phyloP scores from a whole-genome alignment of 1,140 invertebrate species.

The Probaryconus sp. region DNA sequence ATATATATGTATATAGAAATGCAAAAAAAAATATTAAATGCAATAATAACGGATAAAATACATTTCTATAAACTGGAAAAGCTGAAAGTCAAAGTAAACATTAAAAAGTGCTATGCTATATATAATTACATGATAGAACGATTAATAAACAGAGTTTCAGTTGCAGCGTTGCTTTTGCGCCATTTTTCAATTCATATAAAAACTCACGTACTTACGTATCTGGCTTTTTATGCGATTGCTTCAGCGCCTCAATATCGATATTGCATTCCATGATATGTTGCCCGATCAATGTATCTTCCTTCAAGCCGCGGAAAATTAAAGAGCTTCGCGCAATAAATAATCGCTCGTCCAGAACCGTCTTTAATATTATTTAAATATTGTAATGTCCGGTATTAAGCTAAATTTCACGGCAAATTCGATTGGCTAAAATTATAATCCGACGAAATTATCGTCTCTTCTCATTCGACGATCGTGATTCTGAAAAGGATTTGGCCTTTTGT shows the following conservation, averaged over 20 bases:
- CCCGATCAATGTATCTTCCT: constrained; percentile 8
- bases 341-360: constrained; percentile 1
- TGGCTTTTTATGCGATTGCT: constrained; percentile 43
- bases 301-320: constrained; percentile 21
- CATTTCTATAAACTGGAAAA: no score
- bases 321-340: constrained; percentile 23
- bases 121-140: no score
- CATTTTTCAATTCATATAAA: constrained; percentile 8
- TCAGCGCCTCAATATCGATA: constrained; percentile 38
- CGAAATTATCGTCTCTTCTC: constrained; percentile 24
- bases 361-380: constrained; percentile 29
- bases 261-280: constrained; percentile 24
- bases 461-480: constrained; percentile 12
- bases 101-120: neutral
- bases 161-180: neutral
- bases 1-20: no score
- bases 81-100: neutral
- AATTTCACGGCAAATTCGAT: neutral
- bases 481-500: constrained; percentile 42
- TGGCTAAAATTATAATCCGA: no score
- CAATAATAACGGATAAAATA: no score
- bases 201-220: constrained; percentile 1
- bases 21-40: no score
- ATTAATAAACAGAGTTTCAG: constrained; percentile 1
- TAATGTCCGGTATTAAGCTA: constrained; percentile 5